Conservation (phyloP, 2,888 invertebrate species). For the Invenusta paracnida region DNA sequence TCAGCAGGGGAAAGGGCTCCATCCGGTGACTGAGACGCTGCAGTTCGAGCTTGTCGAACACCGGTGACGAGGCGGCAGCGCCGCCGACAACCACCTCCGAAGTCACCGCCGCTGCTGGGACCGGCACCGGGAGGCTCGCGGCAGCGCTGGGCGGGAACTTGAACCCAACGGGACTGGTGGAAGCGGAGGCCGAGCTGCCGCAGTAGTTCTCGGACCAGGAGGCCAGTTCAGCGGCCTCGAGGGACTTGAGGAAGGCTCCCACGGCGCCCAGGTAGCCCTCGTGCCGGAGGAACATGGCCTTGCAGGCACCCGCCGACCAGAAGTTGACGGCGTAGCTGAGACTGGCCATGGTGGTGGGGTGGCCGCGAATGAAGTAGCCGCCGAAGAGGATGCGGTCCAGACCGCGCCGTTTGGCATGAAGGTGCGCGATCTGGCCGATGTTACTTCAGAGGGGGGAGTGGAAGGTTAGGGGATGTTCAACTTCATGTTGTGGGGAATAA, state of each 20-base stretch:
- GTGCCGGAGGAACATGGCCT: constrained; percentile 69
- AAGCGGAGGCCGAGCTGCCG: constrained; percentile 31
- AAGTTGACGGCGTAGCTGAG: constrained; percentile 69
- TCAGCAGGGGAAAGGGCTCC: constrained; percentile 71
- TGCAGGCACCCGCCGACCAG: constrained; percentile 64
- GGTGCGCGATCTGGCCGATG: constrained; percentile 70
- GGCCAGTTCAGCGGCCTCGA: constrained; percentile 12
- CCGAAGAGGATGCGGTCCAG: constrained; percentile 69
- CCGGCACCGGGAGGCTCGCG: neutral
- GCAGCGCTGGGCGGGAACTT: neutral
- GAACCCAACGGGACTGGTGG: neutral
- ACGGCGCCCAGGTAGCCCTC: constrained; percentile 71
- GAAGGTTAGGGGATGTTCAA: no score
- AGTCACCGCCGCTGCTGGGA: neutral
- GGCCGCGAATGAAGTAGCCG: constrained; percentile 69
- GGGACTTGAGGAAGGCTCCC: constrained; percentile 67
- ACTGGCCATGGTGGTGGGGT: constrained; percentile 70
- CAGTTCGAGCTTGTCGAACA: constrained; percentile 65
- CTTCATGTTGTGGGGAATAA: no score
- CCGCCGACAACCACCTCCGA: neutral
- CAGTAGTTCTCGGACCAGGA: constrained; percentile 41
- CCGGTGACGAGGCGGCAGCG: neutral
- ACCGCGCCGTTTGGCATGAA: constrained; percentile 68
- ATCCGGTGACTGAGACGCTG: constrained; percentile 65
- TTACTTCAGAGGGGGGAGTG: constrained; percentile 68